Conservation (phyloP, 2,113 vertebrate genomes). For the Colaptes auratus region DNA sequence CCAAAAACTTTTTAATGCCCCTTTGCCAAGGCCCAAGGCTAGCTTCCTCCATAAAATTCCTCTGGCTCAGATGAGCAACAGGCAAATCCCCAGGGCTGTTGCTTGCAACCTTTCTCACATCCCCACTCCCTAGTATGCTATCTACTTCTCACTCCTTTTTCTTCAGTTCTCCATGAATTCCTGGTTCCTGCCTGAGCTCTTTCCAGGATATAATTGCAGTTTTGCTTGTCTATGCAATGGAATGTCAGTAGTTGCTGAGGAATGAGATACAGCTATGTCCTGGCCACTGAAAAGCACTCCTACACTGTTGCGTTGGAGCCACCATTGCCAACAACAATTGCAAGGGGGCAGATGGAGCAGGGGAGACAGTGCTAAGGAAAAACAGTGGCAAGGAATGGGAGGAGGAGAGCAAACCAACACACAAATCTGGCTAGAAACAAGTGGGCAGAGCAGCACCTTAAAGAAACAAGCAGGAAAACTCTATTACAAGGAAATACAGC, state of each 20-base stretch:
- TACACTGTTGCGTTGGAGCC: not conserved
- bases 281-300: not conserved
- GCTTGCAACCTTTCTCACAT: not conserved
- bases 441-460: not conserved
- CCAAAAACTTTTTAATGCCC: not conserved
- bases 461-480: not conserved
- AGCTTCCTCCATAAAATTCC: not conserved
- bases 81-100: not conserved
- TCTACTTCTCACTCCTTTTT: not conserved
- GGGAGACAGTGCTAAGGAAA: not conserved
- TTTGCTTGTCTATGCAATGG: not conserved
- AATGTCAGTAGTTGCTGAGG: not conserved
- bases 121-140: not conserved
- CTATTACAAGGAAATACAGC: not conserved
- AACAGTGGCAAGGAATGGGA: not conserved
- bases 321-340: not conserved
- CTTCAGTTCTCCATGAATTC: not conserved
- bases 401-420: not conserved
- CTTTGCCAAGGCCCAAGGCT: not conserved
- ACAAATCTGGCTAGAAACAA: not conserved
- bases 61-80: not conserved
- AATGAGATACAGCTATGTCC: not conserved
- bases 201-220: not conserved
- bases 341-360: not conserved
- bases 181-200: not conserved